Percentiles rank a stretch among this genome's conserved stretches.
phyloP scores from a whole-genome alignment of 2,888 invertebrate genomes.

The Drosophila acutilabella region DNA sequence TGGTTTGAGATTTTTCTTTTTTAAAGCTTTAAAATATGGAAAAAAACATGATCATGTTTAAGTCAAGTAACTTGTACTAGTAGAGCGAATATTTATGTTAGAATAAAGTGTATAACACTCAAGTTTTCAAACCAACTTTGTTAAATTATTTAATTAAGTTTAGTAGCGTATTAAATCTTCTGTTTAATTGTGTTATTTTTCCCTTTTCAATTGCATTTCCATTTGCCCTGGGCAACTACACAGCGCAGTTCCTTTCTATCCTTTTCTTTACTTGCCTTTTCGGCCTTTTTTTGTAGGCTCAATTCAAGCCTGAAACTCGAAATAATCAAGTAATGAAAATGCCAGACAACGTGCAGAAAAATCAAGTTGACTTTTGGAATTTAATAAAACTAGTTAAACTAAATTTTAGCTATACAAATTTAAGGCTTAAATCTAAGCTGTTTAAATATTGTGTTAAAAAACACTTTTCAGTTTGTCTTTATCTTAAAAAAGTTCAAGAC shows the following conservation, averaged over 20 bases:
- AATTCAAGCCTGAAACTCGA: conserved; percentile 19
- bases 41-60: too few species aligned
- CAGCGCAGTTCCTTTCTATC: conserved; percentile 32
- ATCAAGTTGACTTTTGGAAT: not conserved
- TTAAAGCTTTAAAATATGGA: too few species aligned
- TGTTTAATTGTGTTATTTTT: conserved; percentile 4
- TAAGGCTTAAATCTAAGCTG: not conserved
- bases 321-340: conserved; percentile 67
- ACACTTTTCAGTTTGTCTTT: not conserved
- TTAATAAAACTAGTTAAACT: not conserved
- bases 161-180: conserved; percentile 30
- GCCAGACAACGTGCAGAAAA: conserved; percentile 10
- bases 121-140: too few species aligned
- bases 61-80: too few species aligned
- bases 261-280: conserved; percentile 28
- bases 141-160: too few species aligned
- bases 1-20: too few species aligned
- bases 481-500: not conserved
- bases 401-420: not conserved
- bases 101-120: too few species aligned
- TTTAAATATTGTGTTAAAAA: not conserved
- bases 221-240: conserved; percentile 32
- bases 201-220: conserved; percentile 45
- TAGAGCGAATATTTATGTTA: too few species aligned
- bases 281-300: conserved; percentile 23